These are phyloP conservation scores for Chionodraco myersi DNA, from an alignment of 2,113 vertebrate genomes.

Conservation along the genomic window DNA sequence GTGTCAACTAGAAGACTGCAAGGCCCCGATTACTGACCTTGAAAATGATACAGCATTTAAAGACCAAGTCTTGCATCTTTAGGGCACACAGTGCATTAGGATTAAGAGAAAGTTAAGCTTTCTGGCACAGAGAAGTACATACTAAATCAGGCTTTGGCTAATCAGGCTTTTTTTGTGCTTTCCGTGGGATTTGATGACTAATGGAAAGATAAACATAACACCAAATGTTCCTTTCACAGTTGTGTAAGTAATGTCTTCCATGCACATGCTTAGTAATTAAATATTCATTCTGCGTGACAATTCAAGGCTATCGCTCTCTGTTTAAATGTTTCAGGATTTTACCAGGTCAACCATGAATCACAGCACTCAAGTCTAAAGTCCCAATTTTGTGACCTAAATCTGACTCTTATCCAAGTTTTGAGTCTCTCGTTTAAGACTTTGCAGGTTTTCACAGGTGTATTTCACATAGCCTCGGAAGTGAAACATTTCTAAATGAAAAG, in stretches of 20 bases:
- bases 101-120: too few species aligned
- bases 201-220: neutral
- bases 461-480: neutral
- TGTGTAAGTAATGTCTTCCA: neutral
- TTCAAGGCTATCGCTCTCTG: neutral
- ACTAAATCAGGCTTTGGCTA: too few species aligned
- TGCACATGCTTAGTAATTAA: neutral
- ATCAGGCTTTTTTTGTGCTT: too few species aligned
- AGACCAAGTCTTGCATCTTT: neutral
- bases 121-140: too few species aligned
- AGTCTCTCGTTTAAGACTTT: neutral
- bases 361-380: neutral
- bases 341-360: neutral
- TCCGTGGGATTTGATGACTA: neutral
- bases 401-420: slow-evolving; percentile 6
- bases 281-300: neutral
- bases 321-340: neutral
- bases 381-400: neutral
- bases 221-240: neutral
- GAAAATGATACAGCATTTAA: neutral
- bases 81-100: too few species aligned
- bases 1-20: neutral
- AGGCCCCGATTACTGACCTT: neutral
- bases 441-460: neutral
- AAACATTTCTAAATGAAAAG: neutral